Conservation (phyloP, 2,797 vertebrate genomes). For the Jordanella pulchra region DNA sequence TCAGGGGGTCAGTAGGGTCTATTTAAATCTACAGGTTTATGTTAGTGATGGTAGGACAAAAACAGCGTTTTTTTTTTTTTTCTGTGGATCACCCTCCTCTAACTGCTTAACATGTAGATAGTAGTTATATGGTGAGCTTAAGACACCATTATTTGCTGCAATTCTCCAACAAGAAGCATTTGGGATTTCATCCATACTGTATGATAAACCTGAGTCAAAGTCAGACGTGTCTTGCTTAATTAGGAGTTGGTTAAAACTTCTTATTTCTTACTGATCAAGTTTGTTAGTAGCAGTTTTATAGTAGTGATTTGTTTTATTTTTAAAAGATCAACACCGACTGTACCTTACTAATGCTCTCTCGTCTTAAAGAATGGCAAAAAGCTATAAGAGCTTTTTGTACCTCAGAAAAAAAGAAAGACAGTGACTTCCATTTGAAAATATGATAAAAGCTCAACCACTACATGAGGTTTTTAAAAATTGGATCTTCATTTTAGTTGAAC, state of each 20-base stretch:
- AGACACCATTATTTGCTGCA: neutral
- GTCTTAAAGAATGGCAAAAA: neutral
- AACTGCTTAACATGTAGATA: too few relatives aligned
- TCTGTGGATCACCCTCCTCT: too few relatives aligned
- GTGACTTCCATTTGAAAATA: too few relatives aligned
- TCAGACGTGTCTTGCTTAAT: neutral
- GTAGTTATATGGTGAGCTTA: neutral
- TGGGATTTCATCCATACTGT: neutral
- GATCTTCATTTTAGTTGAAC: neutral
- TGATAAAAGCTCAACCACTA: too few relatives aligned
- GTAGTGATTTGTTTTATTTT: too few relatives aligned
- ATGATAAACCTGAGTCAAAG: neutral
- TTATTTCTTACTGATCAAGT: neutral
- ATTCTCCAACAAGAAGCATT: neutral
- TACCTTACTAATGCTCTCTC: neutral
- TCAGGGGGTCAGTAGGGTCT: neutral
- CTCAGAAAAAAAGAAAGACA: neutral
- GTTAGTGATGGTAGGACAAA: neutral
- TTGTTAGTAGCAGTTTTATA: neutral
- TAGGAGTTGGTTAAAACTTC: neutral
- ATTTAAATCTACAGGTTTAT: neutral
- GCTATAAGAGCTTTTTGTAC: neutral
- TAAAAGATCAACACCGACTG: neutral
- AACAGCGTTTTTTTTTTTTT: too few relatives aligned
- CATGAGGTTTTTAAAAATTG: too few relatives aligned